phyloP scores from a whole-genome alignment of 2,113 vertebrate genomes.

The Phoxinus phoxinus region DNA sequence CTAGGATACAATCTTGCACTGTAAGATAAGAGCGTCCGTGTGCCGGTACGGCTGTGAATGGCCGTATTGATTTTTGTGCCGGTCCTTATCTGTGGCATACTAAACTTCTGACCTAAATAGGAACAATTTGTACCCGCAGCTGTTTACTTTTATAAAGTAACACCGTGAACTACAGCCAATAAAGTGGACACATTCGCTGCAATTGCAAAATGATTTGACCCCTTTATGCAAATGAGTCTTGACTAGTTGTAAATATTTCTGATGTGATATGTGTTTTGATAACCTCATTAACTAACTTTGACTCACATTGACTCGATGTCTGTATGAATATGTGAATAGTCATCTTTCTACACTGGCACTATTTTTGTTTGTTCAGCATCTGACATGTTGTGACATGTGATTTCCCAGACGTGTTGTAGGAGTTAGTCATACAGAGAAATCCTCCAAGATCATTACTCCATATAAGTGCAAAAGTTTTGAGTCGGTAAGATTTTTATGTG shows the following conservation, averaged over 20 bases:
- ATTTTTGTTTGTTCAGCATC: neutral
- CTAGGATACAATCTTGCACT: neutral
- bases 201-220: slow-evolving; percentile 3
- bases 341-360: neutral
- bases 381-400: slow-evolving; percentile 14
- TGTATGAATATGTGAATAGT: neutral
- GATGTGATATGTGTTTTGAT: neutral
- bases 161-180: slow-evolving; percentile 10
- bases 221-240: neutral
- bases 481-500: neutral
- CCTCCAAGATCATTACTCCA: neutral
- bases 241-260: neutral
- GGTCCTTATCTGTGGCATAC: slow-evolving; percentile 40
- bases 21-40: neutral
- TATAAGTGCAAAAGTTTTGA: neutral
- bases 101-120: slow-evolving; percentile 42
- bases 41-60: neutral
- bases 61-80: neutral
- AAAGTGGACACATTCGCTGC: neutral
- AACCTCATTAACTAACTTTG: neutral
- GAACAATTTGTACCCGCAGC: slow-evolving; percentile 25
- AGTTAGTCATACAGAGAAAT: neutral
- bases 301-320: neutral
- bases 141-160: slow-evolving; percentile 29
- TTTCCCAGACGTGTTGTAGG: neutral